Percentiles rank a stretch among this genome's conserved stretches.
These are phyloP conservation scores for Drosophila subquinaria DNA, from an alignment of 2,888 invertebrate genomes.

Conservation along the genomic window DNA sequence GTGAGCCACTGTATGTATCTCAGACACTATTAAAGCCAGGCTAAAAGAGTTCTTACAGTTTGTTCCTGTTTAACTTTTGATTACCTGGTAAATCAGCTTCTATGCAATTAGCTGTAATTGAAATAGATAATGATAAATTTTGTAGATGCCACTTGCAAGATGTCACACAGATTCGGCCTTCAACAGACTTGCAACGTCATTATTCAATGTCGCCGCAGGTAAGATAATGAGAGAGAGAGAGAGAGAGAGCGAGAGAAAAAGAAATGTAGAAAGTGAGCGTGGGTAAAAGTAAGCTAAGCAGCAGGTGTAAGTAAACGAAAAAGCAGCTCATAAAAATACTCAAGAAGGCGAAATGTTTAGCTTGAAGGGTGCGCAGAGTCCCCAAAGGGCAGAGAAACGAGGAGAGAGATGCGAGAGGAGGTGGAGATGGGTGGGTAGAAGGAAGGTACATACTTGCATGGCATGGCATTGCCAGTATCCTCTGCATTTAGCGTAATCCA, in stretches of 20 bases:
- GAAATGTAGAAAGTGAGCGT: slow-evolving; percentile 13
- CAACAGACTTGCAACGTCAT: slow-evolving; percentile 38
- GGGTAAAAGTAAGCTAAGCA: slow-evolving; percentile 61
- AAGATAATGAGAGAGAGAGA: neutral
- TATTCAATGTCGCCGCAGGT: slow-evolving; percentile 37
- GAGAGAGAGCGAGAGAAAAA: neutral
- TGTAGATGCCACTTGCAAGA: neutral
- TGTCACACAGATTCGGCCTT: slow-evolving; percentile 18
- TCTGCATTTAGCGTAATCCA: slow-evolving; percentile 76
- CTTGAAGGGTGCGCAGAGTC: slow-evolving; percentile 60
- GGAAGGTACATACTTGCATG: slow-evolving; percentile 45
- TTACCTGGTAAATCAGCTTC: neutral
- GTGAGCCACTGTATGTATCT: no score
- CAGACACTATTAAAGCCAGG: no score
- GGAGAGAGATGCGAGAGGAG: neutral
- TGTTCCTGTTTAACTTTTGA: neutral
- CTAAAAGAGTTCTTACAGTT: neutral
- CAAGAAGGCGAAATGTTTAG: slow-evolving; percentile 71
- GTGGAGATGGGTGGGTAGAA: neutral
- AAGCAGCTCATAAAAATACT: slow-evolving; percentile 73
- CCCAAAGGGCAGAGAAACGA: slow-evolving; percentile 22
- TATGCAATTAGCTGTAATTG: slow-evolving; percentile 31
- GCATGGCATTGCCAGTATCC: slow-evolving; percentile 20
- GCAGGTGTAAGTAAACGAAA: slow-evolving; percentile 65
- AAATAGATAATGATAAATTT: slow-evolving; percentile 2